Conservation (phyloP, 2,888 invertebrate genomes). For the Sussaba pulchella region DNA sequence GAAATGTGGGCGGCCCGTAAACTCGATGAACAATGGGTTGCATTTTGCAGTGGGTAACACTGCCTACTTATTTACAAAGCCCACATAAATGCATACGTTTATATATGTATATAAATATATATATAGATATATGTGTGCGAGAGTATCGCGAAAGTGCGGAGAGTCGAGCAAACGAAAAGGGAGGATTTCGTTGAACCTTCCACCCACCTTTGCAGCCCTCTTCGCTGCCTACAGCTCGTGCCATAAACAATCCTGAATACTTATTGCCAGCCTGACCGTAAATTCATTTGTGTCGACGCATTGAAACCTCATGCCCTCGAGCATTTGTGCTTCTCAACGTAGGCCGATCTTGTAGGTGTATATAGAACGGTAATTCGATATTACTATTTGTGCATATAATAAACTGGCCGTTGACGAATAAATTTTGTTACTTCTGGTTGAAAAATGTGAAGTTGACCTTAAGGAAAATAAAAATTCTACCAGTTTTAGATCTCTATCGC, state of each 20-base stretch:
- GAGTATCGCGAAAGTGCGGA: slow-evolving; percentile 22
- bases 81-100: slow-evolving; percentile 20
- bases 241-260: slow-evolving; percentile 79
- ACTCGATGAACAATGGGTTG: slow-evolving; percentile 72
- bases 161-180: slow-evolving; percentile 49
- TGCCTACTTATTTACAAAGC: slow-evolving; percentile 67
- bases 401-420: no score
- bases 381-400: no score
- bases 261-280: slow-evolving; percentile 71
- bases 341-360: slow-evolving; percentile 24
- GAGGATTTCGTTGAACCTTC: slow-evolving; percentile 45
- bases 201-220: background rate
- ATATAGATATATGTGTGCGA: slow-evolving; percentile 21
- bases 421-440: no score
- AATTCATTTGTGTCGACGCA: slow-evolving; percentile 77
- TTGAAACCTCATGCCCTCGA: slow-evolving; percentile 69
- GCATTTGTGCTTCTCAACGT: slow-evolving; percentile 45
- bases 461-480: no score
- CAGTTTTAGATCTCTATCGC: no score
- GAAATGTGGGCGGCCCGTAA: slow-evolving; percentile 70
- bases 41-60: slow-evolving; percentile 65
- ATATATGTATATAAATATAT: slow-evolving; percentile 18
- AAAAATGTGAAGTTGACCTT: no score
- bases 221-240: background rate
- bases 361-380: no score